Percentiles rank a stretch among this genome's conserved stretches.
phyloP scores from a whole-genome alignment of 2,797 vertebrate genomes.

The Lagorchestes hirsutus region DNA sequence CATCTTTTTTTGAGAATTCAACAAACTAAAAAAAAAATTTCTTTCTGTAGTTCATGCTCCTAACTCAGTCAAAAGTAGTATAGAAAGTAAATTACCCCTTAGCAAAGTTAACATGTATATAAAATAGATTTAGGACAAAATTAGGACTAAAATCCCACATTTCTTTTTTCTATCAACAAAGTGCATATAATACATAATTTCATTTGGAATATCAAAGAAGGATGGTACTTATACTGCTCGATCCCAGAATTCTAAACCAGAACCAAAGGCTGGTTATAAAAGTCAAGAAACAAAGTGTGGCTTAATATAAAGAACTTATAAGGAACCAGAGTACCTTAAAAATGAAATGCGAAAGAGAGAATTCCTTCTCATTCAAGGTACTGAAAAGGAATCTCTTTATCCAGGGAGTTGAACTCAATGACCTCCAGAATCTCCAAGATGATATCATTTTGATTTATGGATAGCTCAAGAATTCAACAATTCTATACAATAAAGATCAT shows the following conservation, averaged over 20 bases:
- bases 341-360: not conserved
- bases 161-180: conserved; percentile 12
- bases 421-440: no score
- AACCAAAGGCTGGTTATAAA: not conserved
- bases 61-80: conserved; percentile 20
- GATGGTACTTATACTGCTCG: not conserved
- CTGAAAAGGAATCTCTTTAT: not conserved
- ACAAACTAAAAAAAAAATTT: not conserved
- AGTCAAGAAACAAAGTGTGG: not conserved
- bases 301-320: not conserved
- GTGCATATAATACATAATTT: conserved; percentile 19
- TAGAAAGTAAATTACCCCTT: conserved; percentile 34
- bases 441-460: no score
- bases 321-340: not conserved
- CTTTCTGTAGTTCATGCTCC: not conserved
- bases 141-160: conserved; percentile 32
- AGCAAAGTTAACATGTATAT: not conserved
- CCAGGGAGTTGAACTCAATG: no score
- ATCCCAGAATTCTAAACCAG: not conserved
- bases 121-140: conserved; percentile 17
- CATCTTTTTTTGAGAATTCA: not conserved
- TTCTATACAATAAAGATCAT: no score
- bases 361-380: not conserved
- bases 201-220: conserved; percentile 29
- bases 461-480: no score